Percentiles rank a stretch among this genome's conserved stretches.
These are phyloP conservation scores for Cydia strobilella DNA, from an alignment of 1,140 invertebrate species.

Conservation along the genomic window DNA sequence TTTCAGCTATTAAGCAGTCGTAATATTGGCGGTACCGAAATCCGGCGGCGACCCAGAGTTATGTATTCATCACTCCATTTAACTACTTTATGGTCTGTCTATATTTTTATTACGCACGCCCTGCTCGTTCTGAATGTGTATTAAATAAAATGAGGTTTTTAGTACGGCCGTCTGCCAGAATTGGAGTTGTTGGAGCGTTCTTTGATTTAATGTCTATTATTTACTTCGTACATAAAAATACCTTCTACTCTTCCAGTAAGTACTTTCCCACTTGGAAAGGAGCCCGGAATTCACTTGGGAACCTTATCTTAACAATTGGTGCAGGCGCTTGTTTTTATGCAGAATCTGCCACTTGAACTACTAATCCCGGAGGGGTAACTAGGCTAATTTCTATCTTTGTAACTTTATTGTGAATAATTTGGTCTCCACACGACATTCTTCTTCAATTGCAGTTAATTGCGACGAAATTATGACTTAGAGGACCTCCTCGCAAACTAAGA, in stretches of 20 bases:
- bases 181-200: neutral
- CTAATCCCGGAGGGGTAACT: no score
- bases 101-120: conserved; percentile 29
- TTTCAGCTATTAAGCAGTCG: neutral
- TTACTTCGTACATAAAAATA: neutral
- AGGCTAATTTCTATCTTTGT: no score
- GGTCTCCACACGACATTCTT: no score
- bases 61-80: conserved; percentile 29
- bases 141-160: conserved; percentile 27
- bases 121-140: conserved; percentile 25
- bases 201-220: neutral
- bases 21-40: neutral
- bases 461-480: no score
- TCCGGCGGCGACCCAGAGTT: conserved; percentile 10
- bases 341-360: no score
- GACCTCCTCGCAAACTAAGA: no score
- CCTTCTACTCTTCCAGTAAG: neutral
- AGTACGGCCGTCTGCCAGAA: neutral
- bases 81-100: conserved; percentile 31
- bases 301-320: no score
- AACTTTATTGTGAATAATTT: no score
- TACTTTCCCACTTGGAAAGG: no score
- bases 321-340: no score
- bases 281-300: no score
- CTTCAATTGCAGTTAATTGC: no score